Conservation (phyloP, 1,140 invertebrate genomes). For the Drosophila rufa region DNA sequence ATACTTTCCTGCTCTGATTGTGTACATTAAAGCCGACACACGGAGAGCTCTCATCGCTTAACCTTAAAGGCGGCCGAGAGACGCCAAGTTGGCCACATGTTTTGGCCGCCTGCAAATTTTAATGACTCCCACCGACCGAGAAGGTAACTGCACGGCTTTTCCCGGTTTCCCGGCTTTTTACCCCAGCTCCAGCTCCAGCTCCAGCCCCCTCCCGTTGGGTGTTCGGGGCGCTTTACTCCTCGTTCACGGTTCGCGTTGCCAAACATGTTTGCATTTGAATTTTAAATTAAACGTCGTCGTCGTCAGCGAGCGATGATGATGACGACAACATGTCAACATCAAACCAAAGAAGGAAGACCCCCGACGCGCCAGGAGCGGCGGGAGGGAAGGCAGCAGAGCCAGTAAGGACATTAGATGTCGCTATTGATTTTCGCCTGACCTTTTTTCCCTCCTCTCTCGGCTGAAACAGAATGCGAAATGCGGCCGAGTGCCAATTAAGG, state of each 20-base stretch:
- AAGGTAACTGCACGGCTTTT: slow-evolving; percentile 14
- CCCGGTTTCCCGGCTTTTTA: not conserved
- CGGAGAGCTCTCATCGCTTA: slow-evolving; percentile 27
- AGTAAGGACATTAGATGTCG: slow-evolving; percentile 39
- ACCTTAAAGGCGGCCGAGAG: slow-evolving; percentile 57
- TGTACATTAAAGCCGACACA: slow-evolving; percentile 46
- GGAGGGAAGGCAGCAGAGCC: slow-evolving; percentile 5
- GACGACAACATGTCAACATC: slow-evolving; percentile 64
- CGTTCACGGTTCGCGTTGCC: slow-evolving; percentile 45
- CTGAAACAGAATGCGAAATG: slow-evolving; percentile 36
- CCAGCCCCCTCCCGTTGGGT: too few relatives aligned
- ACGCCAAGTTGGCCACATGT: slow-evolving; percentile 59
- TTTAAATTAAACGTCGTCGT: slow-evolving; percentile 74
- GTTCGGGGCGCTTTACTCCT: not conserved
- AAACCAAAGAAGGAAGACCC: slow-evolving; percentile 41
- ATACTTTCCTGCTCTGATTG: slow-evolving; percentile 78
- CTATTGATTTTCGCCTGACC: slow-evolving; percentile 74
- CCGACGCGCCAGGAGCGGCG: slow-evolving; percentile 7
- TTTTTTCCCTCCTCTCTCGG: slow-evolving; percentile 29
- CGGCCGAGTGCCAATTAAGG: slow-evolving; percentile 55
- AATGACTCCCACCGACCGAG: slow-evolving; percentile 50
- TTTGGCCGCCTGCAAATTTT: slow-evolving; percentile 74
- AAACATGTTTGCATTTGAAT: slow-evolving; percentile 79
- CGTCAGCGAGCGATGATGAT: slow-evolving; percentile 44
- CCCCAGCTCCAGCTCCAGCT: not conserved